These are phyloP conservation scores for Mythimna loreyi DNA, from an alignment of 2,888 invertebrate genomes.

Conservation along the genomic window DNA sequence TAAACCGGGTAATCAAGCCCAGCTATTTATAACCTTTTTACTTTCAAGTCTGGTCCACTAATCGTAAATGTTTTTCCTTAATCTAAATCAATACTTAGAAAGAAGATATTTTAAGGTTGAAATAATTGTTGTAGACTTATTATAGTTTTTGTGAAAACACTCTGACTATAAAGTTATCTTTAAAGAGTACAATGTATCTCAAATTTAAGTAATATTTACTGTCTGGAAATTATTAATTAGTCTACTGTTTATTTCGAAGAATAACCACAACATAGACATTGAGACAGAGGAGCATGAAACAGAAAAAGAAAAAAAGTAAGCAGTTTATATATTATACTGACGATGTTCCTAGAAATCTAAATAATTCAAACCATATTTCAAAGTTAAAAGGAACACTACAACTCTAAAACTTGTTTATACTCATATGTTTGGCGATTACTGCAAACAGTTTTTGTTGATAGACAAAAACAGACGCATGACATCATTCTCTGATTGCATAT, in stretches of 20 bases:
- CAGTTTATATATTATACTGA: neutral
- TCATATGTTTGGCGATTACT: neutral
- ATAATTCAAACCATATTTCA: neutral
- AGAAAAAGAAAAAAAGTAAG: constrained; percentile 3
- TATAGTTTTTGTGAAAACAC: neutral
- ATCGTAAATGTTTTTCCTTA: constrained; percentile 1
- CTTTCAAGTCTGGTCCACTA: constrained; percentile 10
- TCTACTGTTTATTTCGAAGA: too few relatives aligned
- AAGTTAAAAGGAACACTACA: neutral
- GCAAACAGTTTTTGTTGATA: constrained; percentile 2
- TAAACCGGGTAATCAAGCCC: constrained; percentile 27
- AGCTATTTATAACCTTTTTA: constrained; percentile 23
- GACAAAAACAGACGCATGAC: constrained; percentile 38
- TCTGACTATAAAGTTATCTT: neutral
- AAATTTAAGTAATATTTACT: neutral
- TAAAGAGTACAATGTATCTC: neutral
- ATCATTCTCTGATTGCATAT: constrained; percentile 17
- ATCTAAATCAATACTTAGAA: neutral
- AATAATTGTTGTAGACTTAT: neutral
- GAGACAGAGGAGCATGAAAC: neutral
- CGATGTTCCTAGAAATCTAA: constrained; percentile 1
- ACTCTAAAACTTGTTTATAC: neutral
- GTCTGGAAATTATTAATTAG: too few relatives aligned
- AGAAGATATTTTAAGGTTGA: neutral
- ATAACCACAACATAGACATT: neutral